Evolutionary conservation across 2,797 vertebrate genomes (phyloP), one percentile per base, ranked within the genome.

Genomic region (Anniella stebbinsi): DNA sequence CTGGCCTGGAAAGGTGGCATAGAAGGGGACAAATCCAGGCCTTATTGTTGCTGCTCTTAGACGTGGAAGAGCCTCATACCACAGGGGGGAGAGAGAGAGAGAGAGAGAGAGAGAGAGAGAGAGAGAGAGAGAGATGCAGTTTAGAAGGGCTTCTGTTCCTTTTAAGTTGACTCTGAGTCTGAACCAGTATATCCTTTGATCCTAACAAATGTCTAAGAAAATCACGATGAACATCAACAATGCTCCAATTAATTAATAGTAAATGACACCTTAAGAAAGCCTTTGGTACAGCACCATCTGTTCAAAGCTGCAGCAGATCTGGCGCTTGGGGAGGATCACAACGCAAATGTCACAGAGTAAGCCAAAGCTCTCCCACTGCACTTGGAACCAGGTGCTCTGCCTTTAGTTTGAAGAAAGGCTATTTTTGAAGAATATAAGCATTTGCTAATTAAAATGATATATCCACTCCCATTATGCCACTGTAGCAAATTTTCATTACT

Each of bases 401-500:
- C 60, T 92, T 2, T 1, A 38, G 78, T 92, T 92, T 93, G 66
- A 8, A 89, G 45, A 92, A 91, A 94, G 90, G 92, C 73, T 67
- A 80, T 84, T 91, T 96, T 93, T 93, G 94, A 96, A 95, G 93
- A 93, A 94, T 93, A 93, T 1, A 0, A 78, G 91, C 92, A 86
- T 90, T 93, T 92, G 83, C 91, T 95, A 93, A 94, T 96, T 95
- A 95, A 94, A 95, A 92, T 93, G 91, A 95, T 95, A 95, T 95
- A 92, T 94, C 94, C 93, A 86, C 87, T 92, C 81, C 45, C 93
- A 95, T 93, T 93, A 81, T 90, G 88, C 48, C 87, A 54, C 85
- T 91, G 28, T 93, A 93, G 94, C 93, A 91, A 67, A 80, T 89
- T 91, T 91, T 88, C 89, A 87, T 95, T 93, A 91, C 82, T 77